phyloP scores from a whole-genome alignment of 2,113 vertebrate genomes.

The Opisthocomus hoazin region DNA sequence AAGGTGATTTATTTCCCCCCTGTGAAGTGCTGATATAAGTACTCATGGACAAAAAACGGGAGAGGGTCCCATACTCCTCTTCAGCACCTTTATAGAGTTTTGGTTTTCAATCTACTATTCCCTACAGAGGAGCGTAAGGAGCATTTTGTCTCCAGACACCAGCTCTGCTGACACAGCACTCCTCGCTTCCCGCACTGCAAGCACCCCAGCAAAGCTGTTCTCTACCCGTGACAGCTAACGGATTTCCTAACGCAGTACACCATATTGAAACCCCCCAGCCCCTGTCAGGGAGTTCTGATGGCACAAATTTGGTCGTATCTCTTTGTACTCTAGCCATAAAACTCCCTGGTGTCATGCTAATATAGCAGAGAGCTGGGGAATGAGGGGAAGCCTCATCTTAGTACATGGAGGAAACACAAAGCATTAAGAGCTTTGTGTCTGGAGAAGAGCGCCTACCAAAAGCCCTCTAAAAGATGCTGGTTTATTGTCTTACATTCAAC shows the following conservation, averaged over 20 bases:
- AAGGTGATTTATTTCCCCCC: neutral
- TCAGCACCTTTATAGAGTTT: neutral
- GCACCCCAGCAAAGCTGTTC: neutral
- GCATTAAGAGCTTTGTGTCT: neutral
- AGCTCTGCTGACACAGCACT: neutral
- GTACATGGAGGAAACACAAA: neutral
- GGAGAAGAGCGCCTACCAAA: neutral
- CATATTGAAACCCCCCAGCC: fast-evolving
- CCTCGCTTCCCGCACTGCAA: neutral
- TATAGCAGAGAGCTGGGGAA: neutral
- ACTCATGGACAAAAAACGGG: neutral
- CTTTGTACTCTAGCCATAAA: neutral
- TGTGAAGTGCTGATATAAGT: neutral
- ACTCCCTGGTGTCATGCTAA: neutral
- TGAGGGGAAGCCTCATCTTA: neutral
- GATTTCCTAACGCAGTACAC: neutral
- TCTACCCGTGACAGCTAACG: neutral
- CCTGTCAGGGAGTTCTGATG: neutral
- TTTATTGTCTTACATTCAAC: neutral
- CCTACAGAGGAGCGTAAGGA: neutral
- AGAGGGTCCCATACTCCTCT: neutral
- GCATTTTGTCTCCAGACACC: neutral
- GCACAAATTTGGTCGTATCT: neutral
- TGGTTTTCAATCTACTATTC: neutral
- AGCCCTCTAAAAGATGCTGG: neutral